Conservation (phyloP, 2,797 vertebrate genomes). For the Fundulus diaphanus region DNA sequence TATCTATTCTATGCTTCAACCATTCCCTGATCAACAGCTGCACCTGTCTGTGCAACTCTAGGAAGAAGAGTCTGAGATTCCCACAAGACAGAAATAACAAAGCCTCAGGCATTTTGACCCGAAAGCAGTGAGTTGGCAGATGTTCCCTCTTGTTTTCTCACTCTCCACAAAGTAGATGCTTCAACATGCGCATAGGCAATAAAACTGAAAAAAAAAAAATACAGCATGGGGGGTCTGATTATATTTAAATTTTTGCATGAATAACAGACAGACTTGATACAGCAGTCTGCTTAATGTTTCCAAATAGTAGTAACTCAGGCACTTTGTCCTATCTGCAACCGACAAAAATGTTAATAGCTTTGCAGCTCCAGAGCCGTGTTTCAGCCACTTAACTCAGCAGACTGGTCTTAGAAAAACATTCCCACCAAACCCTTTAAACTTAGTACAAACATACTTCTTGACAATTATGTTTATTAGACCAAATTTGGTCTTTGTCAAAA, state of each 20-base stretch:
- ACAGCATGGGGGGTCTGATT: not conserved
- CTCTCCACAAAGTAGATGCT: not conserved
- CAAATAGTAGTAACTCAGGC: not conserved
- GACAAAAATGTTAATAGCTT: constrained; percentile 6
- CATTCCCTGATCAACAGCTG: not conserved
- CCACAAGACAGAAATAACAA: not conserved
- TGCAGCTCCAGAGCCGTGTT: constrained; percentile 14
- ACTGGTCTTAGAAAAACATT: constrained; percentile 23
- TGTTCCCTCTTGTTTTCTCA: not conserved
- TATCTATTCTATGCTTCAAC: constrained; percentile 11
- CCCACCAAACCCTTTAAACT: constrained; percentile 14
- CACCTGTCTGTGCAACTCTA: constrained; percentile 10
- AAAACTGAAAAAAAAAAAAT: not conserved
- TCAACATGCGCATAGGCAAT: not conserved
- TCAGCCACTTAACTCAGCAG: constrained; percentile 3
- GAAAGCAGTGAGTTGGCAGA: not conserved
- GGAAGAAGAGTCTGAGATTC: not conserved
- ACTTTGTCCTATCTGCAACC: constrained; percentile 15
- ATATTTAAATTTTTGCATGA: not conserved
- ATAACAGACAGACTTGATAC: constrained; percentile 1
- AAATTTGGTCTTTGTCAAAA: constrained; percentile 14
- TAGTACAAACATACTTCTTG: constrained; percentile 9
- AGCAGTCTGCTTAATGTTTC: not conserved
- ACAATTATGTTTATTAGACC: not conserved
- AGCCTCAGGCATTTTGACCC: not conserved